These are phyloP conservation scores for Masticophis lateralis DNA, from an alignment of 2,797 vertebrate species.

Conservation along the genomic window DNA sequence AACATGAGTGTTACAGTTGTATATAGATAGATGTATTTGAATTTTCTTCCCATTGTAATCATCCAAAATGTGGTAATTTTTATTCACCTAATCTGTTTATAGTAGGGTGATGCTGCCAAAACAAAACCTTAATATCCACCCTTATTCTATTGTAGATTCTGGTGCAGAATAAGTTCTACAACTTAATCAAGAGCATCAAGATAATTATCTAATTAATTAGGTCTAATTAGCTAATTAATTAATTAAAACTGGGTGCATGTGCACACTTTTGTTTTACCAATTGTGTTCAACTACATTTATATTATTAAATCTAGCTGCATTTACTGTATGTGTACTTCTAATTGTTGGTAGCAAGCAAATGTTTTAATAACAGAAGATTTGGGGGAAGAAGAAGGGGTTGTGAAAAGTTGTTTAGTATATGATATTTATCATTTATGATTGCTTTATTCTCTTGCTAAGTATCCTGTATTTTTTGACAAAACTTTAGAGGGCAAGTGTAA, in stretches of 20 bases:
- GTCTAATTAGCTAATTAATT: background rate
- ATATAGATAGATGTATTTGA: background rate
- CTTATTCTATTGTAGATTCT: background rate
- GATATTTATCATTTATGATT: background rate
- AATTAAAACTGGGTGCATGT: slow-evolving; percentile 6
- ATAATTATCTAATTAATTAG: background rate
- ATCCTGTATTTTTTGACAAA: background rate
- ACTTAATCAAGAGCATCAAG: background rate
- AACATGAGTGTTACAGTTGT: background rate
- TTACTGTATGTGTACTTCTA: slow-evolving; percentile 13
- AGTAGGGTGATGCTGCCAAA: background rate
- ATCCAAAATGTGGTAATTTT: background rate
- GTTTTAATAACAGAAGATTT: background rate
- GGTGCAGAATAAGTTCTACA: background rate
- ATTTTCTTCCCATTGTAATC: background rate
- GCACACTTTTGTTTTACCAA: background rate
- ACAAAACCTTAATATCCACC: background rate
- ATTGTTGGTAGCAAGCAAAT: slow-evolving; percentile 14
- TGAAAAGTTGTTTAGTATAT: slow-evolving; percentile 5
- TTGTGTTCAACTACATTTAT: background rate
- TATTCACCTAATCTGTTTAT: background rate
- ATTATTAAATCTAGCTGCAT: background rate
- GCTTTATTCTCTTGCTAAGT: background rate
- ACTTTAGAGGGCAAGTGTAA: background rate
- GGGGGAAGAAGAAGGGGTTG: background rate